A percentile compares a stretch with the other conserved stretches of the same genome.
phyloP scores from a whole-genome alignment of 2,888 invertebrate genomes.

The Andrena bucephala region DNA sequence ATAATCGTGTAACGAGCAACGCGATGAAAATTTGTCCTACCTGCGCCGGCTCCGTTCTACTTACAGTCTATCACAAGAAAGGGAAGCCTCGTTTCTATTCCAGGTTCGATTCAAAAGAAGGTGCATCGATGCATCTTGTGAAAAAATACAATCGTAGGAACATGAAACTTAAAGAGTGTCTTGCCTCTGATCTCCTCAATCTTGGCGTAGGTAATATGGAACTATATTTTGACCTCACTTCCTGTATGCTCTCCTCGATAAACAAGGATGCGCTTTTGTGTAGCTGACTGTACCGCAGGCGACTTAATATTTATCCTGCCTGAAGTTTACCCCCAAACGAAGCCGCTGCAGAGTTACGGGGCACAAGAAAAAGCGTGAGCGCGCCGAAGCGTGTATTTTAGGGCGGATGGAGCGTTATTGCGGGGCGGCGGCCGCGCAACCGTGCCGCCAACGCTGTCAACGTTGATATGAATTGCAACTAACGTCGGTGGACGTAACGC shows the following conservation, averaged over 20 bases:
- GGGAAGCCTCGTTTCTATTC: too few relatives aligned
- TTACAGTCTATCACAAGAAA: too few relatives aligned
- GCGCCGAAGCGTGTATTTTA: conserved; percentile 19
- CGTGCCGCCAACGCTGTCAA: conserved; percentile 33
- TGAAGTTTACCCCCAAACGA: neutral
- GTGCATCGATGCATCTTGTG: too few relatives aligned
- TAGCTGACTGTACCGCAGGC: too few relatives aligned
- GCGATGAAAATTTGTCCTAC: neutral
- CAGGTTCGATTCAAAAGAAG: too few relatives aligned
- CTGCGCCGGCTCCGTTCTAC: neutral
- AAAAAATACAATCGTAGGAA: too few relatives aligned
- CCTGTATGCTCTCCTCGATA: too few relatives aligned
- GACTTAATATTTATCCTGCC: conserved; percentile 14
- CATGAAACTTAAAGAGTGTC: too few relatives aligned
- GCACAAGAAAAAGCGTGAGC: neutral
- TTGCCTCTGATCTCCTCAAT: too few relatives aligned
- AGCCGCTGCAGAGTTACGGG: neutral
- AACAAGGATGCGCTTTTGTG: too few relatives aligned
- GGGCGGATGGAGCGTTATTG: conserved; percentile 26
- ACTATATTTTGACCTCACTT: too few relatives aligned
- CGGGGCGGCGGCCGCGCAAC: conserved; percentile 17
- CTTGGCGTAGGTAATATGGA: too few relatives aligned
- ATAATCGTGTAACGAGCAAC: neutral
- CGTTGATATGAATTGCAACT: conserved; percentile 46
- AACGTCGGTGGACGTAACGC: conserved; percentile 34